A percentile compares a stretch with the other conserved stretches of the same genome.
These are phyloP conservation scores for Tauraco hartlaubi DNA, from an alignment of 2,797 vertebrate species.

Conservation along the genomic window DNA sequence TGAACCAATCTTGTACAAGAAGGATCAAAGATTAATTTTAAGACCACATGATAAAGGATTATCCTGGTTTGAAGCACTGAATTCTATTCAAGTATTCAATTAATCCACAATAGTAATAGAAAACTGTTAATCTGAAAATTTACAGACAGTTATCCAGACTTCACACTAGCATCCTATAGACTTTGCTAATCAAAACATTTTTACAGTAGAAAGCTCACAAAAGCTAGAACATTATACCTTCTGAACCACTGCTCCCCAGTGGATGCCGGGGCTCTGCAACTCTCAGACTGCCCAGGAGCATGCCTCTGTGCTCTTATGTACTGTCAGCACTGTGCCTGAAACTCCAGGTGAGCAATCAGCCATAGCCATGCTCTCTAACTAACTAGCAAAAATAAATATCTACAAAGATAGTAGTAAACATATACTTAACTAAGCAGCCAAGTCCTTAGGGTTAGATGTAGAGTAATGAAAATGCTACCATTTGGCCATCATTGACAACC, in stretches of 20 bases:
- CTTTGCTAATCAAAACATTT: neutral
- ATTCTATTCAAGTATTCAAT: neutral
- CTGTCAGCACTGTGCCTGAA: accelerated
- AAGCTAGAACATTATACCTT: neutral
- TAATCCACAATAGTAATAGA: neutral
- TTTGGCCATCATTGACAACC: neutral
- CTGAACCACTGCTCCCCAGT: neutral
- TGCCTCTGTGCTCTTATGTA: accelerated
- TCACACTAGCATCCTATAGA: neutral
- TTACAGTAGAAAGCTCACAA: neutral
- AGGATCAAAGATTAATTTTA: neutral
- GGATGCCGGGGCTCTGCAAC: neutral
- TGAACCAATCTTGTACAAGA: neutral
- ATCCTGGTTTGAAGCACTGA: neutral
- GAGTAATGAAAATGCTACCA: neutral
- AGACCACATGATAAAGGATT: neutral
- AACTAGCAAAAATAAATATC: neutral
- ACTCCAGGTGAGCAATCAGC: neutral
- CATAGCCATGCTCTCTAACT: neutral
- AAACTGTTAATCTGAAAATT: neutral
- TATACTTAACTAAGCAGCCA: neutral
- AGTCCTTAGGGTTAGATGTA: neutral
- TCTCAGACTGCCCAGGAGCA: neutral
- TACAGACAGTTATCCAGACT: neutral
- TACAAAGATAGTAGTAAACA: neutral